Base-by-base conservation (phyloP, 2,797 vertebrate species). In the Dromococcyx pavoninus region DNA sequence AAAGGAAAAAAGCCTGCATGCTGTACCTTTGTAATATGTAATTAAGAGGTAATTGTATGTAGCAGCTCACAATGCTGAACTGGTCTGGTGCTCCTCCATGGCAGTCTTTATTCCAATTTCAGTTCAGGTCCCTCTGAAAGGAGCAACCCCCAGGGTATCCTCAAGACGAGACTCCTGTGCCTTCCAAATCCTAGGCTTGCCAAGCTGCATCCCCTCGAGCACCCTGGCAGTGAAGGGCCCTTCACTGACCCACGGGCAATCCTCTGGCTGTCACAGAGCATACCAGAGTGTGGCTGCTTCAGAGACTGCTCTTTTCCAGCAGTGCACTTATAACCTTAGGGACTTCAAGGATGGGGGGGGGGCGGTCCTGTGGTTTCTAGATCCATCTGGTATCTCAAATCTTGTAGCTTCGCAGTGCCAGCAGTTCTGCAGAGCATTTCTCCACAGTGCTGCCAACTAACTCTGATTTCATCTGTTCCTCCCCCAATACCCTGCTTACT, bases 401-500 rank as follows among this genome's bases (percentile, higher is more conserved):
- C 54, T 58, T 76, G 48, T 41, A 81, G 67, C 9, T 84, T 88
- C 7, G 3, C 56, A 67, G 51, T 62, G 48, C 27, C 3, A 4
- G 28, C 16, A 41, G 46, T 78, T 84, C 35, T 84, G 60, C 51
- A 60, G 32, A 51, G 41, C 0, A 0, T 74, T 91, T 73, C 60
- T 85, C 58, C 83, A 67, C 53, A 23, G 50, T 88, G 86, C 65
- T 93, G 67, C 74, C 91, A 91, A 84, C 76, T 94, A 93, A 96
- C 50, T 83, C 44, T 48, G 65, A 53, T 92, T 93, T 92, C 51
- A 17, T 91, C 72, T 93, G 17, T 92, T 86, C 61, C 70, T 88
- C 51, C 48, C 44, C 80, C 86, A 50, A 91, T 25, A 4, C 35
- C 12, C 32, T 17, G 10, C 51, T 94, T 94, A 72, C 58, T 53